These are phyloP conservation scores for Pherbina coryleti DNA, from an alignment of 2,888 invertebrate species.

Conservation along the genomic window DNA sequence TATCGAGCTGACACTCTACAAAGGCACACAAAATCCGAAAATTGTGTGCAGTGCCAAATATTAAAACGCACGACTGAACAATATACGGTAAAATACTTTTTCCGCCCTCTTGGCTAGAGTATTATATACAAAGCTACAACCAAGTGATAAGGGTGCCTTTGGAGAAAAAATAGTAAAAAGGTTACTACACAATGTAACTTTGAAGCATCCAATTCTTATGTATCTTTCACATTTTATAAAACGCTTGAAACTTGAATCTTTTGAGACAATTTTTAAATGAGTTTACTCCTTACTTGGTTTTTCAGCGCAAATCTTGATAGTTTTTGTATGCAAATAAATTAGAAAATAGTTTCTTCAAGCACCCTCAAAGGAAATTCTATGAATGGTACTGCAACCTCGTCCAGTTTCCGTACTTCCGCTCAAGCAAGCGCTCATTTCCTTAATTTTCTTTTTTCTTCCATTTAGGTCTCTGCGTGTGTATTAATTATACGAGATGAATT, in stretches of 20 bases:
- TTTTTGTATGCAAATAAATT: slow-evolving; percentile 1
- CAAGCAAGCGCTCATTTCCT: slow-evolving; percentile 10
- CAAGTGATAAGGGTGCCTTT: background rate
- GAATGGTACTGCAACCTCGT: background rate
- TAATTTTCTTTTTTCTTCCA: background rate
- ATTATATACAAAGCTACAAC: background rate
- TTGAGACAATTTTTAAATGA: background rate
- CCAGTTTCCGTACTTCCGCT: slow-evolving; percentile 27
- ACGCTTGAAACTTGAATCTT: background rate
- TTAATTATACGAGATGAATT: slow-evolving; percentile 29
- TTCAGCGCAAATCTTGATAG: background rate
- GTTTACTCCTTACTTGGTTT: background rate
- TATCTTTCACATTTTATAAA: background rate
- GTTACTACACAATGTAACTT: background rate
- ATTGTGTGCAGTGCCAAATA: background rate
- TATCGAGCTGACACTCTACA: background rate
- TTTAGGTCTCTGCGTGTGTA: background rate
- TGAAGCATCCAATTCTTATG: background rate
- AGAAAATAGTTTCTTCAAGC: background rate
- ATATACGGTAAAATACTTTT: background rate
- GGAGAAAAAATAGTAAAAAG: background rate
- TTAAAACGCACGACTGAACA: background rate
- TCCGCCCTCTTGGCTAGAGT: background rate
- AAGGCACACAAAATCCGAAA: background rate
- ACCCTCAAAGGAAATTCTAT: slow-evolving; percentile 3